Conservation (phyloP, 1,140 invertebrate species). For the Phymorhynchus buccinoides region DNA sequence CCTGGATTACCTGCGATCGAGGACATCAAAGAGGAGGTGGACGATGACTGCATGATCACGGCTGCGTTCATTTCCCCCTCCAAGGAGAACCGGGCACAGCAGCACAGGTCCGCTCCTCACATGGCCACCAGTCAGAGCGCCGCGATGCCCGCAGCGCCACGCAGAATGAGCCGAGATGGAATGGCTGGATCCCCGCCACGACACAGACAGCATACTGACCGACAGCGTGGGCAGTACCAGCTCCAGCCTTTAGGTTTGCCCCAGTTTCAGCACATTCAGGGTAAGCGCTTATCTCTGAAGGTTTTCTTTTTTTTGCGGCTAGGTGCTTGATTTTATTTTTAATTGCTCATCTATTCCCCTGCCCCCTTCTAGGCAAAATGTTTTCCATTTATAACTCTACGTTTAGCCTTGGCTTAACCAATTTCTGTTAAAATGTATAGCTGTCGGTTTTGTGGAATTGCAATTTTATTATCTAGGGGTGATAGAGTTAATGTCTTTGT, state of each 20-base stretch:
- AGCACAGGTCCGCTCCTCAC: background rate
- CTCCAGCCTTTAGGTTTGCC: background rate
- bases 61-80: background rate
- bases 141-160: background rate
- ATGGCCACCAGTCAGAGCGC: background rate
- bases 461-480: no score
- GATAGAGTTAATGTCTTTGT: no score
- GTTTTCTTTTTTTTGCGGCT: no score
- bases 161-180: background rate
- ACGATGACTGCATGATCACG: slow-evolving; percentile 25
- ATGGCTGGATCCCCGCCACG: background rate
- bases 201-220: background rate
- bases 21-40: slow-evolving; percentile 11
- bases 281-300: background rate
- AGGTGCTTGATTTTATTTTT: no score
- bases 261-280: background rate
- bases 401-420: no score
- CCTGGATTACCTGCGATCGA: background rate
- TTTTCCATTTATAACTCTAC: no score
- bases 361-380: no score
- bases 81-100: background rate
- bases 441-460: no score
- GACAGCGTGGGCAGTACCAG: background rate
- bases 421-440: no score
- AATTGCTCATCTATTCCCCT: no score